These are phyloP conservation scores for Argyresthia albistria DNA, from an alignment of 2,888 invertebrate species.

Conservation along the genomic window DNA sequence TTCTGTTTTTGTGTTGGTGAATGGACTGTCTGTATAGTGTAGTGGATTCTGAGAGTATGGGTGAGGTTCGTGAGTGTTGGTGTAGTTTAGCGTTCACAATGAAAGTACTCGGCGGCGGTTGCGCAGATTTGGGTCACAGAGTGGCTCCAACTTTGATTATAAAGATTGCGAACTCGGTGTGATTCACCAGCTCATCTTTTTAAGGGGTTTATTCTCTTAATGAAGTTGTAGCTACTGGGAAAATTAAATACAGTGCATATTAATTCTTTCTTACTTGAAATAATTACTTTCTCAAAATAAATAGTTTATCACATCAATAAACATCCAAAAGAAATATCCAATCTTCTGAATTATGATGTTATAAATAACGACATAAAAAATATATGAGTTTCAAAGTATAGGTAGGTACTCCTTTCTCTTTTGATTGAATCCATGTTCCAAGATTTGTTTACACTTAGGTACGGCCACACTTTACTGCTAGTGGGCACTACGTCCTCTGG, in stretches of 20 bases:
- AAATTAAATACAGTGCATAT: not conserved
- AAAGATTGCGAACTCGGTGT: conserved; percentile 63
- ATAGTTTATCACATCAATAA: too few species aligned
- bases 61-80: conserved; percentile 5
- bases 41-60: conserved; percentile 1
- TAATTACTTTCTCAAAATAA: too few species aligned
- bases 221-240: not conserved
- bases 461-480: too few species aligned
- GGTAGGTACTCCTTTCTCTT: too few species aligned
- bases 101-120: conserved; percentile 65
- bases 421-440: too few species aligned
- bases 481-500: too few species aligned
- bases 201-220: conserved; percentile 15
- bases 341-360: too few species aligned
- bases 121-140: conserved; percentile 67
- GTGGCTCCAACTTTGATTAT: conserved; percentile 59
- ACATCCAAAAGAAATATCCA: too few species aligned
- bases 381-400: too few species aligned
- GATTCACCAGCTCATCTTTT: conserved; percentile 60
- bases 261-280: too few species aligned
- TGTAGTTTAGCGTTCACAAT: conserved; percentile 58
- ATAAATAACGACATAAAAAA: too few species aligned
- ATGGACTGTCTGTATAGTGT: conserved; percentile 13
- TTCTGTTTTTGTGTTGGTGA: conserved; percentile 16
- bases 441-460: too few species aligned